Base-by-base conservation (phyloP, 37 sponge, comb jelly and placozoan species). In the Lycopodina hypogea region DNA sequence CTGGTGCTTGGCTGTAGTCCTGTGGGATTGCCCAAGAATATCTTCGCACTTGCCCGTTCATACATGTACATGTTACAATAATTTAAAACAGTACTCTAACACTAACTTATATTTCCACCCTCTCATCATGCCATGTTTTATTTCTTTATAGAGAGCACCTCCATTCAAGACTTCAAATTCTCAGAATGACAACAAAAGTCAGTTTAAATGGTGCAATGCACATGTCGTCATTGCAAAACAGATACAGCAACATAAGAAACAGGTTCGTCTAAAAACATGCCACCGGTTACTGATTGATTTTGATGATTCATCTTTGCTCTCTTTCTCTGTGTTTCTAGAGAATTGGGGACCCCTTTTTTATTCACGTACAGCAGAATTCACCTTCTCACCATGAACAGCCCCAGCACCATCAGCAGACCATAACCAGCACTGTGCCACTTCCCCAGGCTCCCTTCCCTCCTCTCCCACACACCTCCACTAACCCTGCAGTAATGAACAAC, bases 131-230 rank as follows among this genome's bases (percentile, higher is more conserved):
- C 21, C 3, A 18, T 21, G 26, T 58, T 58, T 58, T 58, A 24
- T 45, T 45, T 45, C 48, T 58, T 6, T 30, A 65, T 30, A 65
- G 66, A 65, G 11, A 30, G 33, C 66, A 29, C 34, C 35, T 65
- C 30, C 66, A 24, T 34, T 32, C 8, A 4, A 32, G 35, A 65
- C 17, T 30, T 3, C 11, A 2, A 32, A 65, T 65, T 24, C 66
- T 4, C 34, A 65, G 35, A 14, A 15, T 24, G 66, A 14, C 28
- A 59, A 18, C 66, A 70, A 26, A 42, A 70, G 45, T 42, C 24
- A 18, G 22, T 73, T 87, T 77, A 89, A 89, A 79, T 89, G 89
- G 89, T 89, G 83, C 65, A 52, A 37, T 11, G 89, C 89, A 24
- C 89, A 89, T 58, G 69, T 89, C 32, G 22, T 52, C 52, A 79